These are phyloP conservation scores for Watsonalla binaria DNA, from an alignment of 2,888 invertebrate genomes.

Conservation along the genomic window DNA sequence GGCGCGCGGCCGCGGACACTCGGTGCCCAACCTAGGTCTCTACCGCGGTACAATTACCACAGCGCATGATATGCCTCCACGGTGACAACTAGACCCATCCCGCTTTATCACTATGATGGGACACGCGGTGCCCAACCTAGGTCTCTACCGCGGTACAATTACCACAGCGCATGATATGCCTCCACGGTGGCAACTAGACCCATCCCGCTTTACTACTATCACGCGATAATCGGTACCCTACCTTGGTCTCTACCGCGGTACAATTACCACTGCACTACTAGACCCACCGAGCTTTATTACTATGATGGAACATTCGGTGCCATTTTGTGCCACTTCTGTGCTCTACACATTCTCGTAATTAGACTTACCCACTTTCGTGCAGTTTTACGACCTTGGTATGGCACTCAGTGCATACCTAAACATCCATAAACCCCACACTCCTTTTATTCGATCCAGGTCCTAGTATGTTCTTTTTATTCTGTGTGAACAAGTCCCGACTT, in stretches of 20 bases:
- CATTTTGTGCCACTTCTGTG: too few species aligned
- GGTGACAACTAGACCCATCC: constrained; percentile 21
- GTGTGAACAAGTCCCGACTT: too few species aligned
- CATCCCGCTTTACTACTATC: constrained; percentile 6
- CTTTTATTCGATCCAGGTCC: too few species aligned
- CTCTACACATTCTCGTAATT: too few species aligned
- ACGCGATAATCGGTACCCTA: not conserved
- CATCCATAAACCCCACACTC: too few species aligned
- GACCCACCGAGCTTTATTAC: constrained; percentile 8
- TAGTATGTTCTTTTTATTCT: too few species aligned
- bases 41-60: constrained; percentile 25
- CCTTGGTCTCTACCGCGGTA: constrained; percentile 5
- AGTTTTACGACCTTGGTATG: too few species aligned
- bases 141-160: constrained; percentile 3
- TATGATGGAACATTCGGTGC: not conserved
- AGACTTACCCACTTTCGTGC: too few species aligned
- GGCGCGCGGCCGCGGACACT: constrained; percentile 84
- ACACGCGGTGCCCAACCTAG: not conserved
- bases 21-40: constrained; percentile 95
- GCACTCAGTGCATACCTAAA: too few species aligned
- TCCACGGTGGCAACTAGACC: constrained; percentile 18
- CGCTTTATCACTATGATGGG: not conserved
- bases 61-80: constrained; percentile 6
- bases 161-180: constrained; percentile 2
- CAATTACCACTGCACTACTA: constrained; percentile 14